phyloP scores from a whole-genome alignment of 2,113 vertebrate species.

The Verasper variegatus region DNA sequence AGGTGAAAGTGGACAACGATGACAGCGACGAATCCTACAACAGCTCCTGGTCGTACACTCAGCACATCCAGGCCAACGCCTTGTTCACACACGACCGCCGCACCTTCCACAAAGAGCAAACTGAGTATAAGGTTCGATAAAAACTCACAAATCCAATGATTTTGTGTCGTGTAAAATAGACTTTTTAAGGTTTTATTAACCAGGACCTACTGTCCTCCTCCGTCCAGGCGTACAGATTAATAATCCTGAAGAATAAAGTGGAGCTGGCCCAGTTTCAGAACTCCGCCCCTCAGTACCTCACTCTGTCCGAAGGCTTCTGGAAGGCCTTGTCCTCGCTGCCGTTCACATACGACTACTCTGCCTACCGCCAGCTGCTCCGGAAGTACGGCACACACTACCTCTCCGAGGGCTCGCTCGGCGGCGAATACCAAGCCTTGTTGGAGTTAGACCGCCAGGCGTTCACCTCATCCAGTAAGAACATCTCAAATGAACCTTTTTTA shows the following conservation, averaged over 20 bases:
- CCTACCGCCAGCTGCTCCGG: slow-evolving; percentile 86
- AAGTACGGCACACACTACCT: slow-evolving; percentile 92
- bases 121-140: slow-evolving; percentile 58
- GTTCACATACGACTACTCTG: slow-evolving; percentile 84
- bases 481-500: neutral
- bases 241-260: slow-evolving; percentile 90
- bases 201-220: neutral
- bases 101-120: slow-evolving; percentile 75
- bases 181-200: neutral
- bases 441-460: slow-evolving; percentile 83
- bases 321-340: slow-evolving; percentile 88
- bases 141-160: neutral
- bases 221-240: slow-evolving; percentile 83
- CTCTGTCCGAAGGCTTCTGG: slow-evolving; percentile 91
- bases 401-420: slow-evolving; percentile 91
- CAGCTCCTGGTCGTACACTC: slow-evolving; percentile 91
- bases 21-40: slow-evolving; percentile 91
- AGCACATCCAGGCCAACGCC: slow-evolving; percentile 63
- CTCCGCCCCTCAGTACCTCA: slow-evolving; percentile 87
- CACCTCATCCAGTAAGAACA: slow-evolving; percentile 79
- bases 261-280: slow-evolving; percentile 96
- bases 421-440: slow-evolving; percentile 88
- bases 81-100: slow-evolving; percentile 70
- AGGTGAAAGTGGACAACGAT: slow-evolving; percentile 91
- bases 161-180: neutral